These are phyloP conservation scores for Scortum barcoo DNA, from an alignment of 2,113 vertebrate species.

Conservation along the genomic window DNA sequence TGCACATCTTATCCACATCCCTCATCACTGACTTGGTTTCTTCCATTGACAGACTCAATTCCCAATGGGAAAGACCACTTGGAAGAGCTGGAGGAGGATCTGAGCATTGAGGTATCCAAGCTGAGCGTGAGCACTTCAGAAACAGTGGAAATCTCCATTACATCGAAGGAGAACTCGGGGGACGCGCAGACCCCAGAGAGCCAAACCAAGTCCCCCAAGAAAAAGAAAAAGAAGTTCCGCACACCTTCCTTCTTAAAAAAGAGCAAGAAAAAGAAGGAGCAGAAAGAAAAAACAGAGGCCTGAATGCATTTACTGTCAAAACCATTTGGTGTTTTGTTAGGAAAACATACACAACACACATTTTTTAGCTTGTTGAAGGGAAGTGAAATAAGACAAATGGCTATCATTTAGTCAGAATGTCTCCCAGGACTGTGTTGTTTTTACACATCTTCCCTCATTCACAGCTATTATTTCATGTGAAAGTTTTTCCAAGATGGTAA, in stretches of 20 bases:
- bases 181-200: slow-evolving; percentile 75
- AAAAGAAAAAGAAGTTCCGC: slow-evolving; percentile 84
- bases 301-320: slow-evolving; percentile 41
- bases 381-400: slow-evolving; percentile 49
- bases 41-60: slow-evolving; percentile 72
- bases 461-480: slow-evolving; percentile 56
- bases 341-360: too few species aligned
- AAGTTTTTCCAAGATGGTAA: slow-evolving; percentile 35
- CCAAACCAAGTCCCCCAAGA: slow-evolving; percentile 80
- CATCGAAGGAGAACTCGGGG: slow-evolving; percentile 71
- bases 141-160: slow-evolving; percentile 78
- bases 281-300: slow-evolving; percentile 75
- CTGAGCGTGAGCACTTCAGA: slow-evolving; percentile 79
- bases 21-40: slow-evolving; percentile 28
- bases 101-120: slow-evolving; percentile 80
- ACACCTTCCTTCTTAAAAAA: slow-evolving; percentile 83
- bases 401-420: slow-evolving; percentile 21
- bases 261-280: slow-evolving; percentile 81
- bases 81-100: slow-evolving; percentile 79
- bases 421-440: slow-evolving; percentile 40
- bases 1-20: not conserved
- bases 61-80: slow-evolving; percentile 81
- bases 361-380: slow-evolving; percentile 38
- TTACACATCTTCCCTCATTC: slow-evolving; percentile 32
- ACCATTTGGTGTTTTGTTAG: not conserved